A percentile compares a stretch with the other conserved stretches of the same genome.
These are phyloP conservation scores for Pseudochirops corinnae DNA, from an alignment of 2,797 vertebrate genomes.

Conservation along the genomic window DNA sequence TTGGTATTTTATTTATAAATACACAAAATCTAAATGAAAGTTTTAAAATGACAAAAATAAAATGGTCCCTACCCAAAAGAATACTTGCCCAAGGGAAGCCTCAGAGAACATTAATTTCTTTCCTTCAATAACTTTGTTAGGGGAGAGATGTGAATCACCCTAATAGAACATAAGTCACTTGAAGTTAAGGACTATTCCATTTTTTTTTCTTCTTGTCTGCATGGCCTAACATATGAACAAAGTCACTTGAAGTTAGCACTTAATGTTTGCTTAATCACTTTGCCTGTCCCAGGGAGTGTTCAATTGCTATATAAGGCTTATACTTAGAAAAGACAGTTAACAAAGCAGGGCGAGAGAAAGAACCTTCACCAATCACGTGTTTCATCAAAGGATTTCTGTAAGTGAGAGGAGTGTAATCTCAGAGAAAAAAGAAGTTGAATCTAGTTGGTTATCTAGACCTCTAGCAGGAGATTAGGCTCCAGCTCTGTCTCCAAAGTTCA, in stretches of 20 bases:
- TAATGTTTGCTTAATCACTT: constrained; percentile 33
- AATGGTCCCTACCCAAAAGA: neutral
- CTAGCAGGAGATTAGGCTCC: neutral
- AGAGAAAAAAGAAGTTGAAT: neutral
- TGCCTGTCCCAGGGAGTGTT: neutral
- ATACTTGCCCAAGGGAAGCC: neutral
- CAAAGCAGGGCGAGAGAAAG: neutral
- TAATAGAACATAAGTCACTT: neutral
- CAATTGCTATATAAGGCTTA: neutral
- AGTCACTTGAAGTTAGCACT: neutral
- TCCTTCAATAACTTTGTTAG: neutral
- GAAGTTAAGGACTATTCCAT: neutral
- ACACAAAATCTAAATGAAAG: neutral
- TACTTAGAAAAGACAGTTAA: neutral
- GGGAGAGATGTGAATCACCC: neutral
- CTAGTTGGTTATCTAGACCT: neutral
- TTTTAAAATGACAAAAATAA: neutral
- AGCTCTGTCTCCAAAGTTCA: neutral
- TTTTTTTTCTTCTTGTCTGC: neutral
- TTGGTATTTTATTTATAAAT: neutral
- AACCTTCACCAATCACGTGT: neutral
- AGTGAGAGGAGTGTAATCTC: neutral
- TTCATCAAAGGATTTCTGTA: neutral
- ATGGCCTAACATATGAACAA: neutral
- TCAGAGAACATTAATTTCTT: neutral